These are phyloP conservation scores for Catamblyrhynchus diadema DNA, from an alignment of 2,797 vertebrate genomes.

Conservation along the genomic window DNA sequence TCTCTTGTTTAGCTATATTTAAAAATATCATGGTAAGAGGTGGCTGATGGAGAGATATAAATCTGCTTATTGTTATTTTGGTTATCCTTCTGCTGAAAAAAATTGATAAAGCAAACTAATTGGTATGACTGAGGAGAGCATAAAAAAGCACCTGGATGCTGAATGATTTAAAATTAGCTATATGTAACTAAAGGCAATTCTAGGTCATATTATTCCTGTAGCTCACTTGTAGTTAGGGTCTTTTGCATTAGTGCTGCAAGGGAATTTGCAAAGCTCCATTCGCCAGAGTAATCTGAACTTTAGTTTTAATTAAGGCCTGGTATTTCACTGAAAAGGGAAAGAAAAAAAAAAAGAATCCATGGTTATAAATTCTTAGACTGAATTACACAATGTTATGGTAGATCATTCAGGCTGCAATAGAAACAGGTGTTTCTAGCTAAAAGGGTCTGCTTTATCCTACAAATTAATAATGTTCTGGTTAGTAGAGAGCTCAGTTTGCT, in stretches of 20 bases:
- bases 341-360: background rate
- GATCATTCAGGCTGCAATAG: conserved; percentile 9
- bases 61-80: background rate
- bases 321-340: conserved; percentile 34
- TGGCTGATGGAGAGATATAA: background rate
- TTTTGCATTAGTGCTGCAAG: background rate
- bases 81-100: background rate
- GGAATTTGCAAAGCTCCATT: conserved; percentile 19
- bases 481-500: background rate
- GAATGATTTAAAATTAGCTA: conserved; percentile 8
- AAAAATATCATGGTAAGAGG: background rate
- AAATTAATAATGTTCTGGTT: background rate
- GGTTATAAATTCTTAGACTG: conserved; percentile 52
- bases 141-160: background rate
- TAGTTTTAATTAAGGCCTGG: conserved; percentile 69
- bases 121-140: background rate
- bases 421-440: conserved; percentile 20
- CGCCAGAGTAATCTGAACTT: conserved; percentile 55
- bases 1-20: background rate
- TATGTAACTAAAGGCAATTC: background rate
- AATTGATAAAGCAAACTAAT: background rate
- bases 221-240: conserved; percentile 13
- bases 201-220: conserved; percentile 17
- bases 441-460: background rate
- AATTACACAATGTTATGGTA: background rate